A percentile compares a stretch with the other conserved stretches of the same genome.
Evolutionary conservation across 2,888 invertebrate species (phyloP).

Genomic region (Carpatolechia fugitivella): DNA sequence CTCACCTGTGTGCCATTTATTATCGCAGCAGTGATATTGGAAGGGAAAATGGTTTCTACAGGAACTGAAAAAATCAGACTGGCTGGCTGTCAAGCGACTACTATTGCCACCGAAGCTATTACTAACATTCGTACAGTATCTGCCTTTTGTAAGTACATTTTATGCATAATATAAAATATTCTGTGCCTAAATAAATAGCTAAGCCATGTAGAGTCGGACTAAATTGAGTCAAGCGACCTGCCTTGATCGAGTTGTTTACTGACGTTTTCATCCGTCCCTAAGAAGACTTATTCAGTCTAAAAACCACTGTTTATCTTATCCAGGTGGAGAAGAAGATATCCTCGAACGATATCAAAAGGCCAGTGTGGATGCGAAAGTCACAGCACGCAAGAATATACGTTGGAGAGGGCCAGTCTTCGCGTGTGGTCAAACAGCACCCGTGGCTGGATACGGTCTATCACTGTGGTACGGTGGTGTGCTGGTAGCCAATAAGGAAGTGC

Average conservation of each 20-base stretch:
- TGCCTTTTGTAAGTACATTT: constrained; percentile 82
- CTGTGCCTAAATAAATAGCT: too few species aligned
- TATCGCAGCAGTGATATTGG: constrained; percentile 82
- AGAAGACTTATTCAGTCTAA: too few species aligned
- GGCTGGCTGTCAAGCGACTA: constrained; percentile 83
- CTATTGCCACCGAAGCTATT: constrained; percentile 87
- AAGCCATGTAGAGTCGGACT: too few species aligned
- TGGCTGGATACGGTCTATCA: constrained; percentile 84
- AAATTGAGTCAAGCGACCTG: too few species aligned
- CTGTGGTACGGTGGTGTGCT: constrained; percentile 86
- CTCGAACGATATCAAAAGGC: constrained; percentile 78
- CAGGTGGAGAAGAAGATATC: constrained; percentile 81
- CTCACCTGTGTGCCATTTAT: constrained; percentile 83
- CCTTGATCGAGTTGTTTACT: too few species aligned
- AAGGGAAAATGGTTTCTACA: constrained; percentile 78
- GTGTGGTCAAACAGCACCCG: constrained; percentile 84
- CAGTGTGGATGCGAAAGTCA: constrained; percentile 63
- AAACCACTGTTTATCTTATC: too few species aligned
- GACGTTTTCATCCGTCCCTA: too few species aligned
- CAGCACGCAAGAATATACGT: constrained; percentile 76
- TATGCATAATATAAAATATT: too few species aligned
- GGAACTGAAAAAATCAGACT: constrained; percentile 79
- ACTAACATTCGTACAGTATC: constrained; percentile 85
- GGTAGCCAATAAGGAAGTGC: constrained; percentile 80
- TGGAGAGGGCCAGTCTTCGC: constrained; percentile 85